A percentile compares a stretch with the other conserved stretches of the same genome.
These are phyloP conservation scores for Mastomys natalensis DNA, from an alignment of 2,113 vertebrate genomes.

Conservation along the genomic window DNA sequence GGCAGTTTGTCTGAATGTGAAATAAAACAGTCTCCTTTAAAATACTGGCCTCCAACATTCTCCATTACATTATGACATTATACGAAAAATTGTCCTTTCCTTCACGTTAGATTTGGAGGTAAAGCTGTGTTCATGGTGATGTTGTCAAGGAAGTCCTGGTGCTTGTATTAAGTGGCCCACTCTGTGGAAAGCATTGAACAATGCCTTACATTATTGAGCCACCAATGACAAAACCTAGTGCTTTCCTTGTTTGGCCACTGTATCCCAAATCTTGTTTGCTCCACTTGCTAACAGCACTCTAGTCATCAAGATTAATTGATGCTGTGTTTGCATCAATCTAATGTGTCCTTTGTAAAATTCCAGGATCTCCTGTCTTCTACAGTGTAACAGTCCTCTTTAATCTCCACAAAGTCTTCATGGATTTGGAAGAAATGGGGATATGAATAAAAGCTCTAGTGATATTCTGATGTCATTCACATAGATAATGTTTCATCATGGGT, in stretches of 20 bases:
- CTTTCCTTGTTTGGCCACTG: neutral
- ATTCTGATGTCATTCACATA: neutral
- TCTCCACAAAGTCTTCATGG: neutral
- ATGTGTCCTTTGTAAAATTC: slow-evolving; percentile 39
- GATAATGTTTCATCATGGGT: neutral
- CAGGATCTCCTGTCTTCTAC: neutral
- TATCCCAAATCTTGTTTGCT: neutral
- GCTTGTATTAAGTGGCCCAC: neutral
- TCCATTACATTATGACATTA: neutral
- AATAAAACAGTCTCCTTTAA: neutral
- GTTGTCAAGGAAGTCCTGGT: neutral
- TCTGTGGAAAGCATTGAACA: neutral
- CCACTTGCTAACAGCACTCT: neutral
- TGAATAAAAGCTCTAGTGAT: neutral
- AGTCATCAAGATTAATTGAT: slow-evolving; percentile 40
- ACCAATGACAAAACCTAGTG: neutral
- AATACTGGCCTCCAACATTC: neutral
- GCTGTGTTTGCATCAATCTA: neutral
- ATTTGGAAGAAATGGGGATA: neutral
- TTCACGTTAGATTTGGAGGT: neutral
- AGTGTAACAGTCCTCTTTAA: neutral
- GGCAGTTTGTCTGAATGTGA: neutral
- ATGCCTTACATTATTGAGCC: neutral
- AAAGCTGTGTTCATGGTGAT: neutral
- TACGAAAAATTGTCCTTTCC: neutral